Conservation (phyloP, 1,140 invertebrate genomes). For the Mycetomoellerius zeteki region DNA sequence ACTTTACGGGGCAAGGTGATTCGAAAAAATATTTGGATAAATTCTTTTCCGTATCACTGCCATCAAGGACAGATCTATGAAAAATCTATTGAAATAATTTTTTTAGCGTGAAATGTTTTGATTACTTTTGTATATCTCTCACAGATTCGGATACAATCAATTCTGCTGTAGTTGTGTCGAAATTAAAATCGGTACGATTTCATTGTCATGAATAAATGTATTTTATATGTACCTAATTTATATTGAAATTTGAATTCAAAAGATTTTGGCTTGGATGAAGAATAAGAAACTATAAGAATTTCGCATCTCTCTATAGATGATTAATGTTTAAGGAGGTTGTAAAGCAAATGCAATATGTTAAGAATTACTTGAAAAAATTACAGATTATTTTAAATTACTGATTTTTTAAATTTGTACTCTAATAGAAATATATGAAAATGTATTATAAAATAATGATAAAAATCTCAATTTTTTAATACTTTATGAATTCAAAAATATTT, state of each 20-base stretch:
- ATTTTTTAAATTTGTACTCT: no score
- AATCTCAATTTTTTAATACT: no score
- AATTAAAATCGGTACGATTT: not conserved
- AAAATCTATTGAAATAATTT: not conserved
- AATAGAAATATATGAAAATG: no score
- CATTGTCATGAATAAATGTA: not conserved
- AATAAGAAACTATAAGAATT: not conserved
- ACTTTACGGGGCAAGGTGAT: not conserved
- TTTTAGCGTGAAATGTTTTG: no score
- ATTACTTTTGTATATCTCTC: not conserved
- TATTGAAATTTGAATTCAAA: not conserved
- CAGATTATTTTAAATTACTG: no score
- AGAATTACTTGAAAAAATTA: no score
- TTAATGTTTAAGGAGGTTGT: not conserved
- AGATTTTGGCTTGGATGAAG: not conserved
- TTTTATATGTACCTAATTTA: not conserved
- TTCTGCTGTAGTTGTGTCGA: not conserved
- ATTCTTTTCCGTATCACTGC: not conserved
- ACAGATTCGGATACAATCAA: not conserved
- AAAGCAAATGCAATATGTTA: no score
- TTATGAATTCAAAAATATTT: no score
- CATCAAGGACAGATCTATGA: not conserved
- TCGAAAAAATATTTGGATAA: not conserved
- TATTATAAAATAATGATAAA: no score
- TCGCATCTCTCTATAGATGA: not conserved